Percentiles rank a stretch among this genome's conserved stretches.
Conservation (phyloP, 2,797 vertebrate genomes). For the Rhabdomys pumilio region DNA sequence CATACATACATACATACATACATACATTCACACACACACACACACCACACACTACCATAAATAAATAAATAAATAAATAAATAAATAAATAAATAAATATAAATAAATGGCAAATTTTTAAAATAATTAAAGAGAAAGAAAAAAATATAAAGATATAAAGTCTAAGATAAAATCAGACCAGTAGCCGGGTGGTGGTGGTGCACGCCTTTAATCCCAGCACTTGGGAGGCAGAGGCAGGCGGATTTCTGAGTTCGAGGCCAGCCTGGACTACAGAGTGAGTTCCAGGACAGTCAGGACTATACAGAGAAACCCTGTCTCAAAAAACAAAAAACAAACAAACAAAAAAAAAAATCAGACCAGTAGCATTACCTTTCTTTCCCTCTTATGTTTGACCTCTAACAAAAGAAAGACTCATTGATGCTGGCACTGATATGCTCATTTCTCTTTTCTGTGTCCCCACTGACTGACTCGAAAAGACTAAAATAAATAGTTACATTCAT, state of each 20-base stretch:
- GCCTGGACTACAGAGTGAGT: too few species aligned
- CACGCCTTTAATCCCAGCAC: too few species aligned
- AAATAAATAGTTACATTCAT: neutral
- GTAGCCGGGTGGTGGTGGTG: too few species aligned
- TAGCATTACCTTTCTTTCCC: neutral
- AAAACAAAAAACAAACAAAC: too few species aligned
- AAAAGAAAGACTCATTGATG: neutral
- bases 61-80: neutral
- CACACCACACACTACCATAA: neutral
- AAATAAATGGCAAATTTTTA: neutral
- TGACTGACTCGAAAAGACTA: neutral
- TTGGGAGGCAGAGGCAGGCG: too few species aligned
- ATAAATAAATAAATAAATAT: neutral
- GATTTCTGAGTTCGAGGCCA: too few species aligned
- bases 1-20: neutral
- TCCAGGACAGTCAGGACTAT: too few species aligned
- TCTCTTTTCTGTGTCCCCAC: neutral
- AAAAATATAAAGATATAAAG: neutral
- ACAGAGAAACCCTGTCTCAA: too few species aligned
- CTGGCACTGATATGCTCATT: accelerated
- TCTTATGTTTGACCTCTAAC: neutral
- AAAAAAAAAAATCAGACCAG: neutral
- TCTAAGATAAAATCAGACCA: neutral
- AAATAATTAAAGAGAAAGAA: neutral
- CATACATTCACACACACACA: neutral